phyloP scores from a whole-genome alignment of 2,888 invertebrate species.

The Norana najaformis region DNA sequence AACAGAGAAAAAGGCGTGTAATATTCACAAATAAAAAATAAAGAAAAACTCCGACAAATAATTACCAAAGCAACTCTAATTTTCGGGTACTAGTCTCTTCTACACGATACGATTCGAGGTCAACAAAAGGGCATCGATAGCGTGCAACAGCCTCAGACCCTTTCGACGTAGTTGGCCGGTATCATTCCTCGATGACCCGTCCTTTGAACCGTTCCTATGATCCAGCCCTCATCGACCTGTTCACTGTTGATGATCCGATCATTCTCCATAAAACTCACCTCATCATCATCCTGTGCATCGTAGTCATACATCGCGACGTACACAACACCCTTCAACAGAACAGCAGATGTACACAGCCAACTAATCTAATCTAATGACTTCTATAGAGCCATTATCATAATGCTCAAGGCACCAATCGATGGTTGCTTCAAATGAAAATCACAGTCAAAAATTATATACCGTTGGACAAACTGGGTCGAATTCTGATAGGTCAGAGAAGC shows the following conservation, averaged over 20 bases:
- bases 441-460: no score
- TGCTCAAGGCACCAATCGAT: no score
- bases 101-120: constrained; percentile 18
- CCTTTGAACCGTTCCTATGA: constrained; percentile 82
- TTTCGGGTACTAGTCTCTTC: neutral
- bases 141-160: constrained; percentile 3
- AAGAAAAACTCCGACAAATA: neutral
- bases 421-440: no score
- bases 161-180: constrained; percentile 90
- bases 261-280: constrained; percentile 69
- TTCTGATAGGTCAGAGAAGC: no score
- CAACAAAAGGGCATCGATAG: neutral
- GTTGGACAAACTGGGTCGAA: no score
- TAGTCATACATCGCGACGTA: constrained; percentile 97
- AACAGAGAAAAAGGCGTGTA: constrained; percentile 1
- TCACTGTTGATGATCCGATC: constrained; percentile 80
- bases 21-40: constrained; percentile 1
- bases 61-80: constrained; percentile 5
- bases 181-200: constrained; percentile 95
- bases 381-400: no score
- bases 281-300: constrained; percentile 93
- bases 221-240: constrained; percentile 96
- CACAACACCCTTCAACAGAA: constrained; percentile 39
- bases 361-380: no score
- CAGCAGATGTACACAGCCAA: no score